Percentiles rank a stretch among this genome's conserved stretches.
Conservation (phyloP, 2,113 vertebrate species). For the Verasper variegatus region DNA sequence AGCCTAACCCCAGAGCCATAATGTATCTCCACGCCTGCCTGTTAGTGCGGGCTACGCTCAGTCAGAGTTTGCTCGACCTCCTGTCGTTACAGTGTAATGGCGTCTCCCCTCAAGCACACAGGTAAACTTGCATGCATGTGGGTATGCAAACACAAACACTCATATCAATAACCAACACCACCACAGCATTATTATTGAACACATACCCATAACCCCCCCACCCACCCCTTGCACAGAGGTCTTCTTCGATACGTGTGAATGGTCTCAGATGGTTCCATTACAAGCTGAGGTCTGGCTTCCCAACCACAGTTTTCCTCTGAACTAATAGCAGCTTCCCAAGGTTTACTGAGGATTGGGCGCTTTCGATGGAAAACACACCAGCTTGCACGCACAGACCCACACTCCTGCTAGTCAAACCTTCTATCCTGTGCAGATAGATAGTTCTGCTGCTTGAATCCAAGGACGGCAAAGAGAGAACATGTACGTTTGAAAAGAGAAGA, state of each 20-base stretch:
- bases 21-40: slow-evolving; percentile 44
- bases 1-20: slow-evolving; percentile 59
- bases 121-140: slow-evolving; percentile 5
- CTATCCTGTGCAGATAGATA: background rate
- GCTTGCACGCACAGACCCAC: slow-evolving; percentile 11
- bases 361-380: slow-evolving; percentile 35
- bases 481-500: background rate
- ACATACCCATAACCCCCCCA: background rate
- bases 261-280: slow-evolving; percentile 45
- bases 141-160: slow-evolving; percentile 21
- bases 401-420: background rate
- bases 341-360: slow-evolving; percentile 37
- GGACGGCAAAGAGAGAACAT: slow-evolving; percentile 25
- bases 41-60: slow-evolving; percentile 13
- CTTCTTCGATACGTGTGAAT: slow-evolving; percentile 15
- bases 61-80: background rate
- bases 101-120: slow-evolving; percentile 14
- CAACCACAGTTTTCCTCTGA: slow-evolving; percentile 32
- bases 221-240: slow-evolving; percentile 18
- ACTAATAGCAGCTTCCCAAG: slow-evolving; percentile 48
- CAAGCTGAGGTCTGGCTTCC: slow-evolving; percentile 32
- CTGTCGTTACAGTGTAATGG: slow-evolving; percentile 9
- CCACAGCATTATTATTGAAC: background rate
- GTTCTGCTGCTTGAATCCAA: slow-evolving; percentile 27
- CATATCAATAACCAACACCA: slow-evolving; percentile 18